Evolutionary conservation across 2,113 vertebrate genomes (phyloP).

Genomic region (Lagopus muta): DNA sequence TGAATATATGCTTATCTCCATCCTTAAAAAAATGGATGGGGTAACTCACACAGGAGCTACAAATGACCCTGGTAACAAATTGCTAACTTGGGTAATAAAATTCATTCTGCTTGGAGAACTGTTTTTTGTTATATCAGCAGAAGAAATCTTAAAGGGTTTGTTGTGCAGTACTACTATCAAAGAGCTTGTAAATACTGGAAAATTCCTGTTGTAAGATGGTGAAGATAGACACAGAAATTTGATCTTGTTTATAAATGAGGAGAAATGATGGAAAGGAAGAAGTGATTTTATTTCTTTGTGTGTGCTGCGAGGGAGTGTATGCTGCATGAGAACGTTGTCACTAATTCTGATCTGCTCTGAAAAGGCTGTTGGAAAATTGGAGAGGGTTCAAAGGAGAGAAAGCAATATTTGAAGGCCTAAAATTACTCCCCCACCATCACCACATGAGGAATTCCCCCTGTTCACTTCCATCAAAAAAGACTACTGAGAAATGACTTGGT

Average conservation of each 20-base stretch:
- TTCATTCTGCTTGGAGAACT: neutral
- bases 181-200: neutral
- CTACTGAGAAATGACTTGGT: neutral
- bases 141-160: neutral
- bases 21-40: neutral
- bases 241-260: neutral
- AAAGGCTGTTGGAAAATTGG: constrained; percentile 40
- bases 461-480: constrained; percentile 4
- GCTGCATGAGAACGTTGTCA: neutral
- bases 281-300: neutral
- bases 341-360: neutral
- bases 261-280: neutral
- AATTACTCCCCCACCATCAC: neutral
- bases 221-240: constrained; percentile 1
- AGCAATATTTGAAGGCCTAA: neutral
- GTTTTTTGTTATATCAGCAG: neutral
- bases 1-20: neutral
- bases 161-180: neutral
- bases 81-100: neutral
- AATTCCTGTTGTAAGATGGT: neutral
- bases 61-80: neutral
- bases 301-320: neutral
- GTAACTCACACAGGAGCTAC: neutral
- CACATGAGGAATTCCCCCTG: constrained; percentile 32
- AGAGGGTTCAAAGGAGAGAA: neutral